Percentiles rank a stretch among this genome's conserved stretches.
Evolutionary conservation across 1,140 invertebrate species (phyloP).

Genomic region (Zaprionus vittiger): DNA sequence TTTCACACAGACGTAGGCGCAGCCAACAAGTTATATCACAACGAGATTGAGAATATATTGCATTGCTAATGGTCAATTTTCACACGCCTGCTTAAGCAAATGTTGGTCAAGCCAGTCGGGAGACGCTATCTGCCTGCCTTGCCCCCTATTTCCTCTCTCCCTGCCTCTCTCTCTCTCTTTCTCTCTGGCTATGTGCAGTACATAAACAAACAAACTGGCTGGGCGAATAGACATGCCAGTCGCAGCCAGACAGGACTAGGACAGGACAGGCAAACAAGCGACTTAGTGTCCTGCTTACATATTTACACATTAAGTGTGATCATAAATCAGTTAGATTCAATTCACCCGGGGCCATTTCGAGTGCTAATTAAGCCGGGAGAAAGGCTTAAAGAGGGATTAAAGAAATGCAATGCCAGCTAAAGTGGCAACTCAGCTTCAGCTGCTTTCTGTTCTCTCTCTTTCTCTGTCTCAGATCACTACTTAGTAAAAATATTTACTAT

Average conservation of each 20-base stretch:
- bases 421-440: background rate
- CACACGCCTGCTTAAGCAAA: conserved; percentile 77
- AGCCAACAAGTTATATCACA: conserved; percentile 67
- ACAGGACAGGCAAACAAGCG: conserved; percentile 19
- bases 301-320: conserved; percentile 76
- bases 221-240: conserved; percentile 44
- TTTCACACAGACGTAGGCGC: conserved; percentile 11
- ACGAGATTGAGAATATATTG: conserved; percentile 73
- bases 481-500: no score
- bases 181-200: conserved; percentile 32
- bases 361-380: conserved; percentile 60
- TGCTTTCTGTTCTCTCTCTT: background rate
- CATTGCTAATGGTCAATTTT: conserved; percentile 78
- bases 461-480: no score
- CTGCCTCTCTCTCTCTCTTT: background rate
- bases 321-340: conserved; percentile 80
- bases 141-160: no score
- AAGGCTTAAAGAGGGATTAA: background rate
- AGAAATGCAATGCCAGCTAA: background rate
- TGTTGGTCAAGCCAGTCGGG: conserved; percentile 46
- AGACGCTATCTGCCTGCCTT: background rate
- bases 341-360: conserved; percentile 70
- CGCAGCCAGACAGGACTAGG: background rate
- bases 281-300: conserved; percentile 46
- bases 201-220: conserved; percentile 67